These are phyloP conservation scores for Speoplatyrhinus poulsoni DNA, from an alignment of 2,113 vertebrate genomes.

Conservation along the genomic window DNA sequence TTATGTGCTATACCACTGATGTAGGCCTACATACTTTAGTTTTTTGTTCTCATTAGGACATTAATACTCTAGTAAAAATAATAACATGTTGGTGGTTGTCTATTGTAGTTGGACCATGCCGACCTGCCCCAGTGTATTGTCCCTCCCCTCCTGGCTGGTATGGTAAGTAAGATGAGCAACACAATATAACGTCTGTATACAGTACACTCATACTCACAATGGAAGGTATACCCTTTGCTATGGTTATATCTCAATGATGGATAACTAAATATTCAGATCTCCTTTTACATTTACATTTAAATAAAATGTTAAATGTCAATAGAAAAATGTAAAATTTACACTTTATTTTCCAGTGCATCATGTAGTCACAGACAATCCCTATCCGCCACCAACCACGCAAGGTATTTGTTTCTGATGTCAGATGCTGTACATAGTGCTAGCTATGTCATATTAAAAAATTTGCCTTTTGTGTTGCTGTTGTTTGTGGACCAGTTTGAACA, in stretches of 20 bases:
- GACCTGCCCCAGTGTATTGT: conserved; percentile 77
- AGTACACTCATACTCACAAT: no score
- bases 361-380: conserved; percentile 78
- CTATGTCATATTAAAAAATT: background rate
- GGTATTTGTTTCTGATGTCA: conserved; percentile 51
- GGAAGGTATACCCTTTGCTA: no score
- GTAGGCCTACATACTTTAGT: no score
- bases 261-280: background rate
- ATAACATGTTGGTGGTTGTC: background rate
- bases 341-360: conserved; percentile 75
- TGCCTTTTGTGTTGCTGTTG: background rate
- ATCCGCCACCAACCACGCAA: conserved; percentile 70
- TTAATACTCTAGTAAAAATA: no score
- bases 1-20: no score
- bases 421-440: conserved; percentile 4
- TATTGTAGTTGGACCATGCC: conserved; percentile 71
- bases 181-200: background rate
- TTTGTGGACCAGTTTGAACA: background rate
- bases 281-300: background rate
- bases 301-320: background rate
- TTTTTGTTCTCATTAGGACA: no score
- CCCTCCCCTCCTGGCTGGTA: conserved; percentile 80
- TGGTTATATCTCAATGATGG: no score
- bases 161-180: conserved; percentile 55
- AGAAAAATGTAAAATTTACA: background rate